Evolutionary conservation across 2,797 vertebrate genomes (phyloP), one percentile per base, ranked within the genome.

Genomic region (Diceros bicornis): DNA sequence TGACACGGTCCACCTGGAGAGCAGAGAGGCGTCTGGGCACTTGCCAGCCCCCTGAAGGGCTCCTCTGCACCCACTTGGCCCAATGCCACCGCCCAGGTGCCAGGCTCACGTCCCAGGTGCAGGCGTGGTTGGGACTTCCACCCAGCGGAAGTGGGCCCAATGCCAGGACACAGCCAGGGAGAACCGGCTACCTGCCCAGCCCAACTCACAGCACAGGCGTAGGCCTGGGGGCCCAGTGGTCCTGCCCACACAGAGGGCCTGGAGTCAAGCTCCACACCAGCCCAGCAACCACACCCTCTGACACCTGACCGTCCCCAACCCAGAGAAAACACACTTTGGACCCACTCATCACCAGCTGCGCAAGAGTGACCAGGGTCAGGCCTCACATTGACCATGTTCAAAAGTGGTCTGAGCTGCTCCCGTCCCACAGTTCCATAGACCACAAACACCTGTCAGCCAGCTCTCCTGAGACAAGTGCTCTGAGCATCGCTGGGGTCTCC

Each of bases 1-100:
- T 99, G 98, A 99, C 99, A 50, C 99, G 99, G 98, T 99, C 99
- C 98, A 99, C 99, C 99, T 99, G 84, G 23, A 96, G 62, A 91
- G 91, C 11, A 98, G 87, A 89, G 91, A 29, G 79, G 77, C 0
- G 2, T 52, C 72, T 78, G 66, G 61, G 77, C n/a, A 34, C 23
- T 61, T 3, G 14, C 29, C 27, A 14, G 52, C 9, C 23, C 12
- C 21, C 6, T 12, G 23, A 37, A 82, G 2, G 66, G 59, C 9
- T 32, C 34, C 59, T 47, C 68, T 20, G 50, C 11, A 23, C 17
- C 20, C 34, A 23, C 29, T 20, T 21, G 11, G 77, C 37, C 89
- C 16, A 4, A 62, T 16, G 17, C 16, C 20, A 69, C 44, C 68
- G 71, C 44, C 75, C 20, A 9, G 50, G 21, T 50, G 12, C 64